Evolutionary conservation across 1,140 invertebrate genomes (phyloP).

Genomic region (Yoshiicerus persimilis): DNA sequence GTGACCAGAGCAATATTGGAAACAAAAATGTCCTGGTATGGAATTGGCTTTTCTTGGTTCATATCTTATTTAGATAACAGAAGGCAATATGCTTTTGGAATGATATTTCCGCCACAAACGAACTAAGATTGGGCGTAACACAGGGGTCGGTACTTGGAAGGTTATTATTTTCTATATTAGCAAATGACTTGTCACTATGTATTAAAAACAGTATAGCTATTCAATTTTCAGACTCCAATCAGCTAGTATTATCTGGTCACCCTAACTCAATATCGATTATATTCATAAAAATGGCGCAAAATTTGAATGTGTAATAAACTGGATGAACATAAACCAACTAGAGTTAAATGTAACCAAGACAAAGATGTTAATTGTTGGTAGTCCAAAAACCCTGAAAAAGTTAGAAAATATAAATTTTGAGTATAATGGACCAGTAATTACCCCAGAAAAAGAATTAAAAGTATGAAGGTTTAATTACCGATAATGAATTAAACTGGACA

Average conservation of each 20-base stretch:
- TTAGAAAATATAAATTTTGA: too few species aligned
- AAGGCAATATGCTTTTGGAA: constrained; percentile 3
- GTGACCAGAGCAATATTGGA: not conserved
- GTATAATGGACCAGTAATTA: too few species aligned
- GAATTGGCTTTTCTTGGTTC: not conserved
- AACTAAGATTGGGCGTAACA: not conserved
- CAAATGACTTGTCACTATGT: not conserved
- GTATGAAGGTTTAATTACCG: too few species aligned
- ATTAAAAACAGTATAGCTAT: not conserved
- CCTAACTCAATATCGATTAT: not conserved
- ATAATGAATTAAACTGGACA: too few species aligned
- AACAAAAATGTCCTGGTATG: not conserved
- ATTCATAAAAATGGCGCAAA: not conserved
- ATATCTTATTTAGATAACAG: not conserved
- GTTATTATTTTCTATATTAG: not conserved
- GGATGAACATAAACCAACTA: not conserved
- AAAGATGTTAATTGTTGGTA: too few species aligned
- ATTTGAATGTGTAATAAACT: not conserved
- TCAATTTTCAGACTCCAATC: not conserved
- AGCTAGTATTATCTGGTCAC: not conserved
- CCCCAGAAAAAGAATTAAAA: too few species aligned
- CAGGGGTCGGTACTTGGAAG: too few species aligned
- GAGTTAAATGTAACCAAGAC: too few species aligned
- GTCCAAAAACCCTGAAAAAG: too few species aligned
- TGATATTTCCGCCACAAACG: not conserved